phyloP scores from a whole-genome alignment of 2,113 vertebrate genomes.

The Todiramphus saurophagus region DNA sequence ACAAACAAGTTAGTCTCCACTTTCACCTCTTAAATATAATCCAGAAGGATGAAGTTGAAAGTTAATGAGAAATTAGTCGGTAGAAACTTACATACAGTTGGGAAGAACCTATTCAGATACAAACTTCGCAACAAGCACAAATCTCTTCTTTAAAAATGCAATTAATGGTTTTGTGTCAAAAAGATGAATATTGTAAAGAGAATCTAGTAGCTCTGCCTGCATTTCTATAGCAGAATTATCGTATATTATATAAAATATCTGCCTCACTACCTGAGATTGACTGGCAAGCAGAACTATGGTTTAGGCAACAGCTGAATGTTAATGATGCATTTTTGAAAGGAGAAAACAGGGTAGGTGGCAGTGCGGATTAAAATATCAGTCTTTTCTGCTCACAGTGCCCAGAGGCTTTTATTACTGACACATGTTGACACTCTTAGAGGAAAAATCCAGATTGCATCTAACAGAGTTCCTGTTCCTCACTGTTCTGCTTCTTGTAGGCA shows the following conservation, averaged over 20 bases:
- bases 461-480: background rate
- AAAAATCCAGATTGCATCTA: background rate
- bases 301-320: background rate
- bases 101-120: background rate
- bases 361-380: conserved; percentile 8
- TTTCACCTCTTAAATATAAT: background rate
- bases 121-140: background rate
- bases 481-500: background rate
- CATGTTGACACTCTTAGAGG: background rate
- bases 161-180: conserved; percentile 5
- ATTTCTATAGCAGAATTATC: conserved; percentile 25
- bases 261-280: background rate
- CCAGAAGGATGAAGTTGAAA: background rate
- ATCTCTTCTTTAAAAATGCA: background rate
- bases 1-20: background rate
- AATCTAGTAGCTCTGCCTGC: background rate
- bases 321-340: background rate
- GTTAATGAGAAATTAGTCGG: background rate
- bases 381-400: background rate
- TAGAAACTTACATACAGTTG: background rate
- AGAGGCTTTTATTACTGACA: background rate
- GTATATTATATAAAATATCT: background rate
- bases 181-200: background rate
- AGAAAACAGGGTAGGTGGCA: conserved; percentile 50
- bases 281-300: background rate